Evolutionary conservation across 2,888 invertebrate species (phyloP).

Genomic region (Mactromeris polynyma): DNA sequence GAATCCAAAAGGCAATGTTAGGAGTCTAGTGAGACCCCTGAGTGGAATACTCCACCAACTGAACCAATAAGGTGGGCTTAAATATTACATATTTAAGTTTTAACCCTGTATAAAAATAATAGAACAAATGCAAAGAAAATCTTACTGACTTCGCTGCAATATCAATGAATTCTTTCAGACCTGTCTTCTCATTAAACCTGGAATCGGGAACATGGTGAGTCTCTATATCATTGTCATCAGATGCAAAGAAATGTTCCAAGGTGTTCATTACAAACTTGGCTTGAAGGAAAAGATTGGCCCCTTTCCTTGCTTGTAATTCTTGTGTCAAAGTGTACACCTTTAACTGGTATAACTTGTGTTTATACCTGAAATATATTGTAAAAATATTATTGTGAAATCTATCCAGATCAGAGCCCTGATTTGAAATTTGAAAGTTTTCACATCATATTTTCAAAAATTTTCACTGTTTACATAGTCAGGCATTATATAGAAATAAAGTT

Average conservation of each 20-base stretch:
- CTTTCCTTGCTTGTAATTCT: constrained; percentile 75
- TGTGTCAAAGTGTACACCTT: constrained; percentile 79
- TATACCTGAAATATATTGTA: constrained; percentile 72
- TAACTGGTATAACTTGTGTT: constrained; percentile 74
- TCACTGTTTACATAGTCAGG: no score
- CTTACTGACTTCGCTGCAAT: constrained; percentile 72
- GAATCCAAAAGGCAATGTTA: no score
- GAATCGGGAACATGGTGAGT: constrained; percentile 80
- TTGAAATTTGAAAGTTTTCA: no score
- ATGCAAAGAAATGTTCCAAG: constrained; percentile 82
- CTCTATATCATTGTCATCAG: constrained; percentile 81
- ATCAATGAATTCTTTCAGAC: constrained; percentile 68
- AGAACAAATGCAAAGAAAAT: background rate
- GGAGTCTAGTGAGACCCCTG: no score
- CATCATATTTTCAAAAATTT: no score
- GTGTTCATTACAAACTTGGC: constrained; percentile 84
- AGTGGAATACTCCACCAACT: no score
- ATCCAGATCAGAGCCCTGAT: no score
- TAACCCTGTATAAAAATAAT: no score
- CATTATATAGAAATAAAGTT: no score
- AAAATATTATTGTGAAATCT: no score
- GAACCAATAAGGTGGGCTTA: no score
- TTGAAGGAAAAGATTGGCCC: constrained; percentile 80
- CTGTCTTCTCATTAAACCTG: constrained; percentile 73
- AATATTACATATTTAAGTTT: no score